phyloP scores from a whole-genome alignment of 2,888 invertebrate genomes.

The Anodontia alba region DNA sequence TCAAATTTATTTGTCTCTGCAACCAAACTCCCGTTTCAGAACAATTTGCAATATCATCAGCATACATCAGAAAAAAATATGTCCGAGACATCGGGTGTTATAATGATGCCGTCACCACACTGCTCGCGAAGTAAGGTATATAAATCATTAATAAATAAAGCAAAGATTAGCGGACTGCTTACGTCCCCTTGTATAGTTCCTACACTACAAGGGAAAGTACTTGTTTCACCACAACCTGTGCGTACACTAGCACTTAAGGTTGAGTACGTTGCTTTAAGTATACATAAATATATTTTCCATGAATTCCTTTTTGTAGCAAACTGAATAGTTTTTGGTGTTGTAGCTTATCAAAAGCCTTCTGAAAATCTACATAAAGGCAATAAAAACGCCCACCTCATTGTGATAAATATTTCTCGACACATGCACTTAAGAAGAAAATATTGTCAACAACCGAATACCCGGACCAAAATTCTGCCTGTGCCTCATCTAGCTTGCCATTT shows the following conservation, averaged over 20 bases:
- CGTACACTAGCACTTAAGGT: slow-evolving; percentile 20
- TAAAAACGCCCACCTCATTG: too few species aligned
- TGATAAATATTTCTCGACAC: slow-evolving; percentile 26
- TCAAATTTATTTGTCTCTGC: slow-evolving; percentile 9
- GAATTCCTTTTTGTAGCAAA: slow-evolving; percentile 15
- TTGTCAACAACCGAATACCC: slow-evolving; percentile 28
- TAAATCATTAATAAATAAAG: slow-evolving; percentile 19
- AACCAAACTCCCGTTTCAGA: slow-evolving; percentile 15
- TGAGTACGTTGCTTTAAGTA: slow-evolving; percentile 30
- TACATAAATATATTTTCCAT: slow-evolving; percentile 29
- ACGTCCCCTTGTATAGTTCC: slow-evolving; percentile 22
- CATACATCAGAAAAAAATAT: slow-evolving; percentile 21
- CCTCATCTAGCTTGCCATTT: slow-evolving; percentile 31
- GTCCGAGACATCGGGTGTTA: slow-evolving; percentile 13
- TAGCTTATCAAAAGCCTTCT: too few species aligned
- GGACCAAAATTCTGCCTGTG: slow-evolving; percentile 42
- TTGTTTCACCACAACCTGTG: not conserved
- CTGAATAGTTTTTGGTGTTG: slow-evolving; percentile 28
- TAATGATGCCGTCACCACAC: too few species aligned
- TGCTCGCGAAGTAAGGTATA: slow-evolving; percentile 13
- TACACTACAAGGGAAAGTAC: slow-evolving; percentile 2
- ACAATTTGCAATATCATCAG: slow-evolving; percentile 18
- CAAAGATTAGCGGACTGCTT: not conserved
- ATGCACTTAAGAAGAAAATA: slow-evolving; percentile 34
- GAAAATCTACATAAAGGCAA: too few species aligned